These are phyloP conservation scores for Babylonia areolata DNA, from an alignment of 1,140 invertebrate genomes.

Conservation along the genomic window DNA sequence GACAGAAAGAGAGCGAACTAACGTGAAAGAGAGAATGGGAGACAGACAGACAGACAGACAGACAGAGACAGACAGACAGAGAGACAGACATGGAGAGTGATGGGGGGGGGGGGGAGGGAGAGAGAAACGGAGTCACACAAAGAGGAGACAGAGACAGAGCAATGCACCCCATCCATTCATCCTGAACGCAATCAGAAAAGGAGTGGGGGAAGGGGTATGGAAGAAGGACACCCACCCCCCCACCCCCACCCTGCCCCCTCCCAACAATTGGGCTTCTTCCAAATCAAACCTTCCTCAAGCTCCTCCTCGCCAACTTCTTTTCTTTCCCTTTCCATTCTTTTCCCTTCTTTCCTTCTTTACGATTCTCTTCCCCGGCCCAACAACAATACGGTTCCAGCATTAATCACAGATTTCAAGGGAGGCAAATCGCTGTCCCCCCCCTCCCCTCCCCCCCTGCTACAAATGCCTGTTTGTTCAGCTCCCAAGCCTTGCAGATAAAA, in stretches of 20 bases:
- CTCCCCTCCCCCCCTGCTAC: slow-evolving; percentile 1
- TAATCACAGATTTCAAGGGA: background rate
- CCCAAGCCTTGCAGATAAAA: background rate
- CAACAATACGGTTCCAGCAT: background rate
- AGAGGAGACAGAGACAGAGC: background rate
- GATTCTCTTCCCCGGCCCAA: background rate
- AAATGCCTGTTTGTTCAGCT: slow-evolving; percentile 30
- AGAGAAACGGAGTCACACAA: background rate
- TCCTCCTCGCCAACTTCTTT: background rate
- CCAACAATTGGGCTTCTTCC: background rate
- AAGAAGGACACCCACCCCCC: no score
- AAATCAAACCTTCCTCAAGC: background rate
- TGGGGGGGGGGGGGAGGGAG: background rate
- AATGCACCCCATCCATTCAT: no score
- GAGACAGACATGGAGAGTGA: background rate
- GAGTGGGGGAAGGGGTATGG: no score
- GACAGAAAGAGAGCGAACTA: background rate
- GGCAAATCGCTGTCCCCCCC: background rate
- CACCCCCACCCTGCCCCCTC: no score
- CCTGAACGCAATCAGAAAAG: no score
- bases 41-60: background rate
- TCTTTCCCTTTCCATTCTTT: background rate
- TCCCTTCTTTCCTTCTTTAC: background rate
- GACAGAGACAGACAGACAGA: background rate
- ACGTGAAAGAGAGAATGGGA: background rate